A percentile compares a stretch with the other conserved stretches of the same genome.
Evolutionary conservation across 2,888 invertebrate genomes (phyloP).

Genomic region (Drosophila differens): DNA sequence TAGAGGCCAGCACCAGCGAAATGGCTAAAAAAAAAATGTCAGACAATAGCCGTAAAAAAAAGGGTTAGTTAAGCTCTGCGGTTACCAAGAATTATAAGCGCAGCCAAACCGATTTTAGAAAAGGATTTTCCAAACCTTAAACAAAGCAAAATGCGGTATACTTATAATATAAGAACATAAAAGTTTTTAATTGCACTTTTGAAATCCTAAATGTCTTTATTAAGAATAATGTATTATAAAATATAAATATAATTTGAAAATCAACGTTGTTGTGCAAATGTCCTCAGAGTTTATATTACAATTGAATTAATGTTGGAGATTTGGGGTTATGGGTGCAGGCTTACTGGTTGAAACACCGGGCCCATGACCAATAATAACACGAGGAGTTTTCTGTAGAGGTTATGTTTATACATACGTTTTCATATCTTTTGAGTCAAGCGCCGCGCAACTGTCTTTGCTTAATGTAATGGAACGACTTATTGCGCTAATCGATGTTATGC

Average conservation of each 20-base stretch:
- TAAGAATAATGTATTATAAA: background rate
- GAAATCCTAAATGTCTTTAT: background rate
- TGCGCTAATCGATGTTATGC: no score
- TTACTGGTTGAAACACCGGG: no score
- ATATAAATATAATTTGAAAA: background rate
- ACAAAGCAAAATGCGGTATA: background rate
- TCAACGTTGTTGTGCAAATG: background rate
- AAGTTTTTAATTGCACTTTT: background rate
- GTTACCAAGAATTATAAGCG: constrained; percentile 24
- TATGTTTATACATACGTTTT: no score
- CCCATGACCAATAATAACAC: no score
- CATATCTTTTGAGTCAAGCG: no score
- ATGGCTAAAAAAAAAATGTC: constrained; percentile 36
- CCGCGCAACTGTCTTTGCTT: no score
- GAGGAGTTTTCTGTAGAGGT: no score
- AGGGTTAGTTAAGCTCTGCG: constrained; percentile 43
- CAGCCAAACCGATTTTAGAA: background rate
- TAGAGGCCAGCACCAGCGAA: constrained; percentile 42
- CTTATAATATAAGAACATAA: background rate
- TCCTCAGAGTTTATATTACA: background rate
- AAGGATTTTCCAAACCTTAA: background rate
- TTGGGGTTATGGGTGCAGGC: no score
- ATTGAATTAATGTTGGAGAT: background rate
- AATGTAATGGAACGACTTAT: no score
- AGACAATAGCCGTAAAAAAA: constrained; percentile 37